A percentile compares a stretch with the other conserved stretches of the same genome.
These are phyloP conservation scores for Felis chaus DNA, from an alignment of 2,113 vertebrate species.

Conservation along the genomic window DNA sequence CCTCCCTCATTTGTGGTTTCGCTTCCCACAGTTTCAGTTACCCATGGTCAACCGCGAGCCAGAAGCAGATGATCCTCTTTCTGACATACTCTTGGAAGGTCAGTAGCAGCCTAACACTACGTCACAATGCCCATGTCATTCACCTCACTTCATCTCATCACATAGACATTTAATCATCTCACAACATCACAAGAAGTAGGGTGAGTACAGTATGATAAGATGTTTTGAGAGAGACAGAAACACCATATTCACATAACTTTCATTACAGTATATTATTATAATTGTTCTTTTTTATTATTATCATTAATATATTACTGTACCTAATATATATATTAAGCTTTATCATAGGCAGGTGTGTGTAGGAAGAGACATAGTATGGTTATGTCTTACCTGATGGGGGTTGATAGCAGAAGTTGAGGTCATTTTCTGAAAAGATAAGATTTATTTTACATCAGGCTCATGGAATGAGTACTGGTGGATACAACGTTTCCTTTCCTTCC, in stretches of 20 bases:
- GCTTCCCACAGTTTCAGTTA: not conserved
- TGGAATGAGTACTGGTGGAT: not conserved
- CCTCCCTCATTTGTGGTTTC: not conserved
- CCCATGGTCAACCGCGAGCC: not conserved
- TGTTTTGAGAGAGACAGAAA: not conserved
- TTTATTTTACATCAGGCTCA: not conserved
- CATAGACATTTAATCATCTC: not conserved
- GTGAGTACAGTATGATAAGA: not conserved
- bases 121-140: not conserved
- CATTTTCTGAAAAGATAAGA: constrained; percentile 33
- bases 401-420: not conserved
- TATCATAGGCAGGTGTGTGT: too few relatives aligned
- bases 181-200: not conserved
- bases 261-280: not conserved
- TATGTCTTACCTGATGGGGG: not conserved
- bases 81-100: not conserved
- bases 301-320: not conserved
- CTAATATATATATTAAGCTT: not conserved
- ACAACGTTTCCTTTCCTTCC: not conserved
- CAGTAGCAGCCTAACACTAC: not conserved
- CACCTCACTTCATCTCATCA: not conserved
- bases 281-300: not conserved
- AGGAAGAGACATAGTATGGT: not conserved
- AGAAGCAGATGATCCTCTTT: not conserved
- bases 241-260: not conserved